Evolutionary conservation across 1,140 invertebrate genomes (phyloP), one percentile per base, ranked within the genome.

Genomic region (Drosophila sturtevanti): DNA sequence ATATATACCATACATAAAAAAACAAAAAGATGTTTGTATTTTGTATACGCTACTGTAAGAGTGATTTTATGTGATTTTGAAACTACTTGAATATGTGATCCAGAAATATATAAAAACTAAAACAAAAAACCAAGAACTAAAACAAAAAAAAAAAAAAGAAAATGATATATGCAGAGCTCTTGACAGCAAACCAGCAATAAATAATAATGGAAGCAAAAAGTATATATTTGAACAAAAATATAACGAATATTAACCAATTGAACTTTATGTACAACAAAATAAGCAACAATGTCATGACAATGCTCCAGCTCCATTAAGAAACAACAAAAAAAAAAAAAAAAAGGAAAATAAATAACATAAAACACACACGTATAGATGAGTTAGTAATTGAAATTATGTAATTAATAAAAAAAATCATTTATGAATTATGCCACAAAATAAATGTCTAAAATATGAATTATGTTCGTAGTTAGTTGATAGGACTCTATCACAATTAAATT

Each of bases 61-160:
- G 85, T 89, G 85, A 89, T 89, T 89, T 89, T 89, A 89, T 89
- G 85, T 89, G 85, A 89, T 89, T 89, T 89, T 89, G 84, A 87
- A 87, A 87, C 84, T 87, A 87, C 84, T 87, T 87, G 84, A 87
- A 87, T 87, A 87, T 87, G 84, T 87, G 84, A 87, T 87, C 84
- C 84, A 87, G 64, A 79, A 87, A 78, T 68, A 89, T 77, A 77
- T 79, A 64, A 77, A 79, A 74, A 48, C 44, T 64, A 48, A 67
- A 60, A 65, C 59, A 34, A 64, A 59, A 65, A 60, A 48, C 14
- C 56, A 63, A 62, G 16, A 22, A 62, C n/a, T n/a, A 68, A 58
- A 34, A 22, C 22, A 55, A 27, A 66, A 63, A 66, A 61, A 11
- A 65, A 75, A 70, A 68, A 61, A 61, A 67, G 73, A 60, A 71